These are phyloP conservation scores for Polypterus bichir DNA, from an alignment of 2,113 vertebrate species.

Conservation along the genomic window DNA sequence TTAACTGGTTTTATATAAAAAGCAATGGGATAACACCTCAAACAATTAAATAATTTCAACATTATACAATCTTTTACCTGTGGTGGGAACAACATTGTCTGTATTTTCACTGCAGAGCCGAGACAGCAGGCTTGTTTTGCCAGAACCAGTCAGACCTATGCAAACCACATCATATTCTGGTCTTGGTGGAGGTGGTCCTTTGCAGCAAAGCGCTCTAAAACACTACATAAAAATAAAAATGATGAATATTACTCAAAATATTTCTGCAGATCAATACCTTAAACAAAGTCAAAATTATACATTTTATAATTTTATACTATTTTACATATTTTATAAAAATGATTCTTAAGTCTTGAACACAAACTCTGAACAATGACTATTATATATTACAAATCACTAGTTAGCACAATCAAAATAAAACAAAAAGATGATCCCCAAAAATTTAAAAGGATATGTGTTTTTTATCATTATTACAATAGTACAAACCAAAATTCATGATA, in stretches of 20 bases:
- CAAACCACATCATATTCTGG: conserved; percentile 96
- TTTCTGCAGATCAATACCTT: conserved; percentile 7
- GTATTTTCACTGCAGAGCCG: conserved; percentile 80
- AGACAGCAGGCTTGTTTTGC: conserved; percentile 86
- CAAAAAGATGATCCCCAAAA: too few species aligned
- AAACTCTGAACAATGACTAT: too few species aligned
- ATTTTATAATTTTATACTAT: not conserved
- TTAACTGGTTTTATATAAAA: too few species aligned
- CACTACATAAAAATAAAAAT: conserved; percentile 52
- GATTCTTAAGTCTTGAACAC: too few species aligned
- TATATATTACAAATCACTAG: too few species aligned
- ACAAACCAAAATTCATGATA: too few species aligned
- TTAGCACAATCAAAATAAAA: too few species aligned
- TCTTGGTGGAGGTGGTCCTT: conserved; percentile 78
- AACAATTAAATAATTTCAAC: not conserved
- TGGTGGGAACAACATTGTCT: conserved; percentile 74
- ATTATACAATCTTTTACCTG: conserved; percentile 53
- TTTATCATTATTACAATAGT: too few species aligned
- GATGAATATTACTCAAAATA: conserved; percentile 3
- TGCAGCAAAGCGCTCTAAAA: conserved; percentile 96
- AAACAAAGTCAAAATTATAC: not conserved
- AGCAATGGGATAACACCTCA: not conserved
- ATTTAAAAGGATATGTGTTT: too few species aligned
- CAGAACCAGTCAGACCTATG: conserved; percentile 87
- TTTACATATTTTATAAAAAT: not conserved